Conservation (phyloP, 2,888 invertebrate genomes). For the Alviniconcha strummeri region DNA sequence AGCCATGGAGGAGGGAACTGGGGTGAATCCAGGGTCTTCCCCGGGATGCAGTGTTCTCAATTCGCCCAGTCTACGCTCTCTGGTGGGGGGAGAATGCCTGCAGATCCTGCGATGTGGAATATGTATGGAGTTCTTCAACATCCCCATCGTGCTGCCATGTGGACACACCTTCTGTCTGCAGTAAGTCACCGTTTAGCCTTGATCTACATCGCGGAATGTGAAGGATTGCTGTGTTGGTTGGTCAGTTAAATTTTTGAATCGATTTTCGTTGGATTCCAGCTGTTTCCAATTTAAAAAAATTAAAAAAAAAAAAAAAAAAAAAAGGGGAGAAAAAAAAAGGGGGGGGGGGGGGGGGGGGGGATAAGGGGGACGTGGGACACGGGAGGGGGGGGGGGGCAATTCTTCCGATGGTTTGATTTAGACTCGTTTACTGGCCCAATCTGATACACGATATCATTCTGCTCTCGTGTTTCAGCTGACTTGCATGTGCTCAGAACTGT, state of each 20-base stretch:
- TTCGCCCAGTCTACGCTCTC: conserved; percentile 36
- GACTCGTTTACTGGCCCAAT: no score
- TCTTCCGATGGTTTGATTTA: no score
- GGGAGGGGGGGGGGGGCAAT: no score
- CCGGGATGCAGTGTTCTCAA: conserved; percentile 35
- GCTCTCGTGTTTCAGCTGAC: no score
- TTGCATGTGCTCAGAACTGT: no score
- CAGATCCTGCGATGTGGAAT: conserved; percentile 41
- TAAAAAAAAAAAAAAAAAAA: neutral
- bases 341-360: no score
- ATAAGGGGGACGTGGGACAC: no score
- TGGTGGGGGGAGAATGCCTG: conserved; percentile 42
- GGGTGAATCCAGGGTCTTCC: neutral
- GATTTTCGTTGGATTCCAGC: no score
- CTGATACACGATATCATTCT: no score
- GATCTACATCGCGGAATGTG: neutral
- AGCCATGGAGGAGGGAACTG: conserved; percentile 29
- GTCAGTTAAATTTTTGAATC: neutral
- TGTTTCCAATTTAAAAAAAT: no score
- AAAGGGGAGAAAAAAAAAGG: neutral
- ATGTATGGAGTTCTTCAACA: conserved; percentile 44
- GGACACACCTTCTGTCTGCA: conserved; percentile 46
- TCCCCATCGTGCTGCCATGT: conserved; percentile 45
- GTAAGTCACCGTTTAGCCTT: conserved; percentile 24
- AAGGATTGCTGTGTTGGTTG: neutral